Base-by-base conservation (phyloP, 1,140 invertebrate species). In the Chymomyza costata region DNA sequence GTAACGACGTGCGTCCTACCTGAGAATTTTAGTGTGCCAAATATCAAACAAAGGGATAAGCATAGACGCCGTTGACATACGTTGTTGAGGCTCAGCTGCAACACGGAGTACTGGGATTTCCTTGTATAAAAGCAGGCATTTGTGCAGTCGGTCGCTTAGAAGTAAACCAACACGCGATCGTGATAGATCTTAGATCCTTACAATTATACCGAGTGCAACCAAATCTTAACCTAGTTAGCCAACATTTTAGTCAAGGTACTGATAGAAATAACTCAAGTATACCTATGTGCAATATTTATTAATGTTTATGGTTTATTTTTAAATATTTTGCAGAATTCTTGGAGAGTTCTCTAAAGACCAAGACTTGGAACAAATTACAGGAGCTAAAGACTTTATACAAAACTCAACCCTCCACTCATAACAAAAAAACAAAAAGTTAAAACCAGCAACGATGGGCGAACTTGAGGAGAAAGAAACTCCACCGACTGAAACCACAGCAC, bases 401-500 rank as follows among this genome's bases (percentile, higher is more conserved):
- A n/a, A 25, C 21, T 25, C 21, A 25, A 25, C 21, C 21, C 21
- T 25, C 21, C 21, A n/a, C n/a, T n/a, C n/a, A n/a, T n/a, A n/a
- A n/a, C n/a, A n/a, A n/a, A n/a, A n/a, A n/a, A n/a, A n/a, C n/a
- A n/a, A n/a, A n/a, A n/a, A n/a, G n/a, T n/a, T n/a, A n/a, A n/a
- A 43, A 15, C 19, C 14, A 37, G 8, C 15, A 37, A 65, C 51
- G 19, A 85, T 85, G 83, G 83, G 83, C 25, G 83, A 85, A 59
- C 61, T 84, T 13, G 83, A 84, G 56, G 83, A 85, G 65, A 85
- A 85, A 65, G 83, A 85, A 69, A 83, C 74, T 11, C 78, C 74
- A 43, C 82, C 81, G 41, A 73, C 78, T 41, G 82, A 84, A 49
- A 47, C 70, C 3, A 56, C 69, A 54, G 15, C 66, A 19, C 53